phyloP scores from a whole-genome alignment of 2,797 vertebrate species.

The Salarias fasciatus region DNA sequence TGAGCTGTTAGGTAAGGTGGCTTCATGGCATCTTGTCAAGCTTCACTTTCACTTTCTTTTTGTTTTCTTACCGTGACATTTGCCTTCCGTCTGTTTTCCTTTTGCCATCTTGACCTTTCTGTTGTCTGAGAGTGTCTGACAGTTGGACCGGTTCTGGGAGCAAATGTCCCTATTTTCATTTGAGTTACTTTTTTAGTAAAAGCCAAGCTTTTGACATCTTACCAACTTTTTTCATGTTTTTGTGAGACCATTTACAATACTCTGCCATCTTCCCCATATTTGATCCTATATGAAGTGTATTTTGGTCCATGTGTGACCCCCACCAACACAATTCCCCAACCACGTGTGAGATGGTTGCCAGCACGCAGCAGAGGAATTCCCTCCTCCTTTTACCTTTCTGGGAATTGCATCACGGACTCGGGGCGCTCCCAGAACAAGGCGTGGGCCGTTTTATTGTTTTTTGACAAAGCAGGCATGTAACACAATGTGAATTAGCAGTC shows the following conservation, averaged over 20 bases:
- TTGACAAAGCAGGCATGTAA: slow-evolving; percentile 12
- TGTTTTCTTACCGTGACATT: too few species aligned
- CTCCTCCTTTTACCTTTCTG: slow-evolving; percentile 16
- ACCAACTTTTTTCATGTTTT: slow-evolving; percentile 7
- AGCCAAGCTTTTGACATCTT: slow-evolving; percentile 16
- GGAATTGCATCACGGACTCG: slow-evolving; percentile 45
- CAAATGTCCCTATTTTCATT: slow-evolving; percentile 20
- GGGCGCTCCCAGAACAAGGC: slow-evolving; percentile 19
- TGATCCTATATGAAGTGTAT: background rate
- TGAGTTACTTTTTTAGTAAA: slow-evolving; percentile 14
- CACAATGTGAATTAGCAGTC: background rate
- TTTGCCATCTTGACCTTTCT: background rate
- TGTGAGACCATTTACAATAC: slow-evolving; percentile 10
- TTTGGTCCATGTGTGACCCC: background rate
- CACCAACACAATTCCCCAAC: slow-evolving; percentile 11
- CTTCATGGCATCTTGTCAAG: background rate
- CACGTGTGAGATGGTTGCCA: slow-evolving; percentile 37
- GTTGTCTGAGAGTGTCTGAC: slow-evolving; percentile 1
- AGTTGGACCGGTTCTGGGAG: slow-evolving; percentile 8
- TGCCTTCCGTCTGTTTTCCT: background rate
- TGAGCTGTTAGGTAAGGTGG: background rate
- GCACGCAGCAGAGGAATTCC: slow-evolving; percentile 7
- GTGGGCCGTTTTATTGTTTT: slow-evolving; percentile 30
- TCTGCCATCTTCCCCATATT: background rate
- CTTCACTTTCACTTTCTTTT: too few species aligned